Conservation (phyloP, 1,140 invertebrate genomes). For the Hestina assimilis region DNA sequence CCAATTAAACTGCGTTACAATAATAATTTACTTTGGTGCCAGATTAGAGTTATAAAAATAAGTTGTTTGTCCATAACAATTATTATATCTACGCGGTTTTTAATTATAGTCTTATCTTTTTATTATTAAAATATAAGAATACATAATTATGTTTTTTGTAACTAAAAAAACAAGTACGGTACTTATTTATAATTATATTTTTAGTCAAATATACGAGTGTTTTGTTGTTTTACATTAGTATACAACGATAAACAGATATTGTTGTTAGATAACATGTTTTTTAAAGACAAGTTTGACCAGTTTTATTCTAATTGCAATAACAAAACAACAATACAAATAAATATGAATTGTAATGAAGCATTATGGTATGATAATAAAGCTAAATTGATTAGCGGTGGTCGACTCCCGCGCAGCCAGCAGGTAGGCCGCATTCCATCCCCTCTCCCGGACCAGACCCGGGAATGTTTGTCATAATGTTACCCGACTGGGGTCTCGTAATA, state of each 20-base stretch:
- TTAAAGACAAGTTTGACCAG: too few species aligned
- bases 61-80: background rate
- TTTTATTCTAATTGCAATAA: too few species aligned
- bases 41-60: constrained; percentile 20
- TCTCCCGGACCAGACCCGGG: constrained; percentile 29
- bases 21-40: constrained; percentile 34
- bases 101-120: too few species aligned
- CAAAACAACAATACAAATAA: constrained; percentile 41
- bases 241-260: background rate
- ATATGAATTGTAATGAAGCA: constrained; percentile 61
- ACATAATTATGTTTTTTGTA: too few species aligned
- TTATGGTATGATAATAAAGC: constrained; percentile 74
- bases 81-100: too few species aligned
- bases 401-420: constrained; percentile 63
- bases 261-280: background rate
- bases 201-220: too few species aligned
- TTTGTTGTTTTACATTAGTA: too few species aligned
- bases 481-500: constrained; percentile 25
- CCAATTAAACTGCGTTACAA: constrained; percentile 37
- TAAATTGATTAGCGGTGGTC: constrained; percentile 76
- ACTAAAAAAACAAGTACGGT: too few species aligned
- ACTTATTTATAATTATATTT: too few species aligned
- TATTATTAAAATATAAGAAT: too few species aligned
- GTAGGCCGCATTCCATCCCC: constrained; percentile 68
- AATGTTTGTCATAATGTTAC: constrained; percentile 42